Evolutionary conservation across 2,797 vertebrate species (phyloP).

Genomic region (Tachyglossus aculeatus): DNA sequence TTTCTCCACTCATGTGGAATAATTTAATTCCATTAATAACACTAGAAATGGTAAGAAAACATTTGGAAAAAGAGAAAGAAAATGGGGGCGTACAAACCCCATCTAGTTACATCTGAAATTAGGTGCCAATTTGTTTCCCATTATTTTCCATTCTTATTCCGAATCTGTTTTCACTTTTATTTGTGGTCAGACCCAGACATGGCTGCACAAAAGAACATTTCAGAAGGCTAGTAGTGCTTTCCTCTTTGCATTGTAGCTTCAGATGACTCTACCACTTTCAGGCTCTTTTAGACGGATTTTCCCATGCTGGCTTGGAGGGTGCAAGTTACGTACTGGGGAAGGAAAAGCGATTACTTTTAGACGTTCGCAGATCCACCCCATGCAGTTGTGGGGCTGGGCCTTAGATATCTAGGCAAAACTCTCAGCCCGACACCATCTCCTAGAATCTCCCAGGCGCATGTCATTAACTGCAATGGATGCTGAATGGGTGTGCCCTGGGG

Average conservation of each 20-base stretch:
- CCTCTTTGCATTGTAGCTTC: slow-evolving; percentile 62
- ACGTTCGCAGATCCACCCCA: not conserved
- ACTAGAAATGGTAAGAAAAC: slow-evolving; percentile 47
- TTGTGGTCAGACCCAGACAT: slow-evolving; percentile 48
- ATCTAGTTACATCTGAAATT: slow-evolving; percentile 14
- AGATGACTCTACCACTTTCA: slow-evolving; percentile 56
- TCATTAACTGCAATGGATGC: slow-evolving; percentile 19
- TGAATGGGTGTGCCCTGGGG: not conserved
- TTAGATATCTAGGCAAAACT: too few relatives aligned
- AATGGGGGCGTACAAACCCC: not conserved
- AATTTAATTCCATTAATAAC: slow-evolving; percentile 48
- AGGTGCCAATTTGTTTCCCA: slow-evolving; percentile 48
- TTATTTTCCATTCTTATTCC: slow-evolving; percentile 55
- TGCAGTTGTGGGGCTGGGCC: too few relatives aligned
- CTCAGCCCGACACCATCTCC: not conserved
- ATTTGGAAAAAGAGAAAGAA: not conserved
- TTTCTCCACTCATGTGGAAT: slow-evolving; percentile 46
- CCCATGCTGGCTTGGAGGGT: slow-evolving; percentile 54
- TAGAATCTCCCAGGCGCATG: slow-evolving; percentile 7
- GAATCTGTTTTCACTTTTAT: slow-evolving; percentile 67
- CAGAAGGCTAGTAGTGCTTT: slow-evolving; percentile 52
- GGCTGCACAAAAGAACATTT: slow-evolving; percentile 58
- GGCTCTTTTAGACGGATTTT: slow-evolving; percentile 58
- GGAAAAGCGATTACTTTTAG: slow-evolving; percentile 6
- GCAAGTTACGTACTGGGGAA: slow-evolving; percentile 35